Percentiles rank a stretch among this genome's conserved stretches.
Evolutionary conservation across 2,113 vertebrate genomes (phyloP).

Genomic region (Chloropsis cyanopogon): DNA sequence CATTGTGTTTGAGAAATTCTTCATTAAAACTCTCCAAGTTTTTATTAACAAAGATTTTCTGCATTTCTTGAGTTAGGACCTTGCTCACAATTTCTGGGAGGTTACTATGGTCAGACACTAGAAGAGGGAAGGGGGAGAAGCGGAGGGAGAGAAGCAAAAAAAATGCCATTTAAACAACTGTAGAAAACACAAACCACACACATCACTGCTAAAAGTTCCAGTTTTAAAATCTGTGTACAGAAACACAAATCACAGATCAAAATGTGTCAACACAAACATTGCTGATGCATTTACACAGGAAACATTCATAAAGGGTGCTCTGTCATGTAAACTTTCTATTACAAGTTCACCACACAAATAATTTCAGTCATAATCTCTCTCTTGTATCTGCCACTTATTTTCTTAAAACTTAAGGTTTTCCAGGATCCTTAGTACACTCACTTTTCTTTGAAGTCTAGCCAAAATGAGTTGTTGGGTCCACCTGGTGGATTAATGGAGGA

Average conservation of each 20-base stretch:
- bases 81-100: slow-evolving; percentile 77
- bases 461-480: not conserved
- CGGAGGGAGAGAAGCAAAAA: not conserved
- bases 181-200: not conserved
- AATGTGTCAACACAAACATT: not conserved
- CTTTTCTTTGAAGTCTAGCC: not conserved
- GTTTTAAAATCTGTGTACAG: not conserved
- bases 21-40: slow-evolving; percentile 79
- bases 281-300: not conserved
- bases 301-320: not conserved
- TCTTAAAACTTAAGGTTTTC: not conserved
- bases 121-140: not conserved
- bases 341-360: not conserved
- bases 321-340: not conserved
- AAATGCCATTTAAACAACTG: not conserved
- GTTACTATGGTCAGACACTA: slow-evolving; percentile 79
- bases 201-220: not conserved
- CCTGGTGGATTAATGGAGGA: not conserved
- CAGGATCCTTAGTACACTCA: not conserved
- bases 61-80: slow-evolving; percentile 80
- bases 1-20: slow-evolving; percentile 76
- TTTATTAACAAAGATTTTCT: slow-evolving; percentile 78
- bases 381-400: not conserved
- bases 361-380: not conserved
- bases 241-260: not conserved